phyloP scores from a whole-genome alignment of 2,888 invertebrate species.

The Lamellibrachia satsuma region DNA sequence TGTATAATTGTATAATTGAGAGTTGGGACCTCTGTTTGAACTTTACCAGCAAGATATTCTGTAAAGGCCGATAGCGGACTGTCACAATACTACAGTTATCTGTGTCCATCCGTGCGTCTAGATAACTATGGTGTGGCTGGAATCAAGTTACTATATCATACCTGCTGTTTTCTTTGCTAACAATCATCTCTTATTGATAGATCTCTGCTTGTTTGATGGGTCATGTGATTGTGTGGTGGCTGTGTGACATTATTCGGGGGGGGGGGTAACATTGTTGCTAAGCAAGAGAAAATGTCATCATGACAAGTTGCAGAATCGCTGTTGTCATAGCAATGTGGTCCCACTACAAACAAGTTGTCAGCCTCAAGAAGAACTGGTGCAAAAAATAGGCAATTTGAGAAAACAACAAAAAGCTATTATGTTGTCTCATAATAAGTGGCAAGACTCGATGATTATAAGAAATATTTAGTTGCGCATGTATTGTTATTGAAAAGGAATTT shows the following conservation, averaged over 20 bases:
- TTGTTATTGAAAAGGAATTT: not conserved
- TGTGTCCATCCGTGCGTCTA: not conserved
- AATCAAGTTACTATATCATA: not conserved
- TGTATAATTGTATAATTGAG: not conserved
- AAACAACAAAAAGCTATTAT: not conserved
- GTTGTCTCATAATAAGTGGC: not conserved
- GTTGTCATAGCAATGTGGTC: not conserved
- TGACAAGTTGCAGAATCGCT: not conserved
- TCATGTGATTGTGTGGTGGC: not conserved
- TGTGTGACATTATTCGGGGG: not conserved
- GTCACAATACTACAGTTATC: conserved; percentile 6
- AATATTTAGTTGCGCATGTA: not conserved
- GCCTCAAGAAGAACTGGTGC: not conserved
- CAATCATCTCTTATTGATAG: not conserved
- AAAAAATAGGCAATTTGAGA: not conserved
- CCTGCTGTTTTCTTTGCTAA: not conserved
- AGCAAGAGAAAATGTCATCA: not conserved
- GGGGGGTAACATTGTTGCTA: not conserved
- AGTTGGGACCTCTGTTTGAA: not conserved
- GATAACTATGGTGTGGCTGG: not conserved
- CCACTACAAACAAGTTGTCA: not conserved
- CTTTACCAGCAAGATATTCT: not conserved
- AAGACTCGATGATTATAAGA: not conserved
- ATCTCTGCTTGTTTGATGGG: conserved; percentile 2
- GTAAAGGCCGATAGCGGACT: not conserved